Percentiles rank a stretch among this genome's conserved stretches.
phyloP scores from a whole-genome alignment of 2,888 invertebrate species.

The Omphaloscelis lunosa region DNA sequence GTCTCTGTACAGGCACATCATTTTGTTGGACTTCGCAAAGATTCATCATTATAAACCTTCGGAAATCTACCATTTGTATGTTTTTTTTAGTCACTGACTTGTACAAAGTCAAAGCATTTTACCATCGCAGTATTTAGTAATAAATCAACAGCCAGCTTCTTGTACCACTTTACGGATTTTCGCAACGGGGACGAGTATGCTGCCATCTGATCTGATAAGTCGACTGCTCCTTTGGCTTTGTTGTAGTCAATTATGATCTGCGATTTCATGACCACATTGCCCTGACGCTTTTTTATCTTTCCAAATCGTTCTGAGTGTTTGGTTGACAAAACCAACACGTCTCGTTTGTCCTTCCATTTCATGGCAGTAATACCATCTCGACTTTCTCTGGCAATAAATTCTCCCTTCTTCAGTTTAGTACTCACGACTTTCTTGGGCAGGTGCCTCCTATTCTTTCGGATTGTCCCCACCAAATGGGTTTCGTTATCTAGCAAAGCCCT shows the following conservation, averaged over 20 bases:
- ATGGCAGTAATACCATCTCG: background rate
- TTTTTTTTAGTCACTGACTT: constrained; percentile 8
- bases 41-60: background rate
- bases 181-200: background rate
- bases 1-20: no score
- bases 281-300: background rate
- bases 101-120: background rate
- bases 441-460: no score
- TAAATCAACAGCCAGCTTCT: background rate
- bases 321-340: background rate
- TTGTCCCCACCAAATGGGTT: no score
- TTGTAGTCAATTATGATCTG: background rate
- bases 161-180: background rate
- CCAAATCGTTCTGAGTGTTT: constrained; percentile 1
- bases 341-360: constrained; percentile 1
- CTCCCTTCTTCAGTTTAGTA: no score
- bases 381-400: background rate
- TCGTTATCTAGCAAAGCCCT: no score
- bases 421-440: no score
- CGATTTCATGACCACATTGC: background rate
- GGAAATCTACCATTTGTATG: background rate
- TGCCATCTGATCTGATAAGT: background rate
- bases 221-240: background rate
- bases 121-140: background rate
- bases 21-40: no score